A percentile compares a stretch with the other conserved stretches of the same genome.
These are phyloP conservation scores for Apis laboriosa DNA, from an alignment of 1,140 invertebrate species.

Conservation along the genomic window DNA sequence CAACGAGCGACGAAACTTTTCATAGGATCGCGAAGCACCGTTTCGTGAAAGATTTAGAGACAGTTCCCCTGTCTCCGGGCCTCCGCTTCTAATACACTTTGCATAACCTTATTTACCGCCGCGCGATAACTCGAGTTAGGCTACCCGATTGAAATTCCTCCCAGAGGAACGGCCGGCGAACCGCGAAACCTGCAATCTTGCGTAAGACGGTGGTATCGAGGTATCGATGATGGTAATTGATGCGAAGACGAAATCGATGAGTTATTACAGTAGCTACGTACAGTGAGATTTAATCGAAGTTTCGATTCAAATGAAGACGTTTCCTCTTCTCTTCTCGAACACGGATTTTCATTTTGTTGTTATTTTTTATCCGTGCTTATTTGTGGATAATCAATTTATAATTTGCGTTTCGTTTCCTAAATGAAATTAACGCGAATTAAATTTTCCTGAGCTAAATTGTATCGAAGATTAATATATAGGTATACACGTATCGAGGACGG, in stretches of 20 bases:
- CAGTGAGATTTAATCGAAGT: background rate
- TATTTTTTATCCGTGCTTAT: too few species aligned
- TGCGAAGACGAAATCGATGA: background rate
- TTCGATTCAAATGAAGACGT: background rate
- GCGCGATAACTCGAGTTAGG: conserved; percentile 29
- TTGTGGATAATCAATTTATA: too few species aligned
- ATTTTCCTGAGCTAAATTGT: too few species aligned
- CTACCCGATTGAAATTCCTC: conserved; percentile 11
- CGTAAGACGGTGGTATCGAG: background rate
- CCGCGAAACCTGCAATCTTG: background rate
- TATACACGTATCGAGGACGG: background rate
- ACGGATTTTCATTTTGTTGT: too few species aligned
- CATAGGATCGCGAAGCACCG: background rate
- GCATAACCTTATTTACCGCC: conserved; percentile 35
- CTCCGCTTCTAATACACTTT: conserved; percentile 40
- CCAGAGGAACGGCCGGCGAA: background rate
- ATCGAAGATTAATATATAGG: background rate
- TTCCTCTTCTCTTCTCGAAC: too few species aligned
- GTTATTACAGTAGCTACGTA: background rate
- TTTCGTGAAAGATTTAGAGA: conserved; percentile 28
- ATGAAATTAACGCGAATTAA: too few species aligned
- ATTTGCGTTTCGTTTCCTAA: too few species aligned
- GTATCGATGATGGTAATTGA: background rate
- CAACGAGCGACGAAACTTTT: conserved; percentile 39
- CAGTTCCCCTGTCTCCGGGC: background rate